Evolutionary conservation across 2,797 vertebrate genomes (phyloP), one percentile per base, ranked within the genome.

Genomic region (Serranus cabrilla): DNA sequence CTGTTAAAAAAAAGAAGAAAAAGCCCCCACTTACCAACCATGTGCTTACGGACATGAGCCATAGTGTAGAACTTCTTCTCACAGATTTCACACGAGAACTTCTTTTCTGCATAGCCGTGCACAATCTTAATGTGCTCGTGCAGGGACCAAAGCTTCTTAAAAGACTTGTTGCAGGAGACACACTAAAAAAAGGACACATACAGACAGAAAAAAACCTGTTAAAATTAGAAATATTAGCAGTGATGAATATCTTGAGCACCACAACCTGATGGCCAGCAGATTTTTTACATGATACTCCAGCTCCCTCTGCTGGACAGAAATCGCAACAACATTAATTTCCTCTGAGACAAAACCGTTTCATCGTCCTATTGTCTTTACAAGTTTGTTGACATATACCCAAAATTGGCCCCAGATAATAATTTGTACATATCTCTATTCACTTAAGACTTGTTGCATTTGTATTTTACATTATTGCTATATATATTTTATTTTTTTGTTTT

Each of bases 1-100:
- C 5, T 21, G 39, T 23, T 17, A 3, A 43, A 43, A 47, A 63
- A 49, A n/a, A 13, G 37, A 49, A 40, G 0, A 9, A 45, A n/a
- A 49, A 16, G 21, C 45, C 14, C 14, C 9, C 12, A 98, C 97
- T 96, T 93, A 99, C 98, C 98, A 80, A 99, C 97, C 97, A 99
- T 98, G 91, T 99, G 98, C 93, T 99, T 99, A 78, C 97, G 95
- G 81, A 99, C 98, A 11, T 99, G 98, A 82, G 98, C 98, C 98
- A 99, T 99, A 46, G 98, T 99, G 93, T 99, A 99, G 90, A 99
- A 99, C 90, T 99, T 99, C 94, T 99, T 99, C 89, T 99, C 98
- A 45, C 98, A 99, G 69, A 99, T 99, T 91, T 99, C 98, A 91
- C 98, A 99, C 12, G 98, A 97, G 91, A 99, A 99, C 81, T 99